Conservation (phyloP, 2,797 vertebrate species). For the Apogon talboti region DNA sequence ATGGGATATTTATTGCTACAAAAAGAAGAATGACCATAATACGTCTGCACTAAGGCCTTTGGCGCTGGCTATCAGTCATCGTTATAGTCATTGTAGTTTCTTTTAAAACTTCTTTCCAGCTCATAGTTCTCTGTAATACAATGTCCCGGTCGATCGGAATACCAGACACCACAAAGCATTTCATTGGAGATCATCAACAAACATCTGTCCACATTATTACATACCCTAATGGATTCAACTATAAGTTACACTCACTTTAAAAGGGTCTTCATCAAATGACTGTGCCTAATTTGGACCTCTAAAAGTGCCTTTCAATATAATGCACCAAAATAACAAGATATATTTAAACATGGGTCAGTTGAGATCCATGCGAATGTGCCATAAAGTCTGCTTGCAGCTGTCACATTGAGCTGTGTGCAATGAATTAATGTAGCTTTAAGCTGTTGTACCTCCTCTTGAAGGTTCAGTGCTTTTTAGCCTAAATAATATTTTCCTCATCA, state of each 20-base stretch:
- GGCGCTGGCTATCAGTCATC: background rate
- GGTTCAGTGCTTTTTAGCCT: too few species aligned
- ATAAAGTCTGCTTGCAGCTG: background rate
- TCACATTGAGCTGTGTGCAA: too few species aligned
- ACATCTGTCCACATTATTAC: slow-evolving; percentile 26
- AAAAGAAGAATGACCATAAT: background rate
- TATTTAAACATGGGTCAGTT: background rate
- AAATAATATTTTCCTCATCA: too few species aligned
- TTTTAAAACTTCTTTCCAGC: slow-evolving; percentile 7
- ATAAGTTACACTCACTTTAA: slow-evolving; percentile 1
- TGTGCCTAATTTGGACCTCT: background rate
- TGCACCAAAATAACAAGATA: background rate
- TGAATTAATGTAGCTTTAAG: too few species aligned
- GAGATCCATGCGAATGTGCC: background rate
- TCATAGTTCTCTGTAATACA: slow-evolving; percentile 2
- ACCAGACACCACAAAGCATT: background rate
- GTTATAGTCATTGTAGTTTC: slow-evolving; percentile 1
- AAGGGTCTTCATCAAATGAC: background rate
- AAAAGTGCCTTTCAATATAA: background rate
- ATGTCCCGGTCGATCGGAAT: slow-evolving; percentile 3
- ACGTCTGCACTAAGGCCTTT: slow-evolving; percentile 1
- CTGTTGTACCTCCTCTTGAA: too few species aligned
- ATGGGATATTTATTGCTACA: background rate
- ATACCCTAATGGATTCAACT: background rate
- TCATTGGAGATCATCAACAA: slow-evolving; percentile 15